These are phyloP conservation scores for Kuschelorhynchus macadamiae DNA, from an alignment of 2,888 invertebrate species.

Conservation along the genomic window DNA sequence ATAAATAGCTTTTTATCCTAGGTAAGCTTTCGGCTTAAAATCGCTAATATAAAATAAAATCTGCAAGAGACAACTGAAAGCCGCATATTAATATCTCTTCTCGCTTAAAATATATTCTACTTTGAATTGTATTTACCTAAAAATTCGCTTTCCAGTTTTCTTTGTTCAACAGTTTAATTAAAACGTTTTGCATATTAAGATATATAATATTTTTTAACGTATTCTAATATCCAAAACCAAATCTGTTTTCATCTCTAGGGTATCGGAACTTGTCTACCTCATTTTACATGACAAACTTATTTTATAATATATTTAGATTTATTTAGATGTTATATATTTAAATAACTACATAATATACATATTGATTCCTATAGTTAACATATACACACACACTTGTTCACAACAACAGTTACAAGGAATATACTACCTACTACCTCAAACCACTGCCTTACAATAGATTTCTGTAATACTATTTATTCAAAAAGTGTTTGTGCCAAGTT, in stretches of 20 bases:
- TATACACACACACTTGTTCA: constrained; percentile 15
- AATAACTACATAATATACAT: constrained; percentile 15
- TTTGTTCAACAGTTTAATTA: no score
- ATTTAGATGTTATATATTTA: constrained; percentile 41
- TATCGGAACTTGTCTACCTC: constrained; percentile 53
- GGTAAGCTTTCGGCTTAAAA: no score
- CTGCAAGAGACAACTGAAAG: no score
- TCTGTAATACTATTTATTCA: constrained; percentile 8
- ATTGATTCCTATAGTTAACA: constrained; percentile 27
- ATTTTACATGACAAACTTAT: constrained; percentile 57
- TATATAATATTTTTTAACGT: constrained; percentile 6
- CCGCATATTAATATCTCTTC: no score
- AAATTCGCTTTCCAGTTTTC: no score
- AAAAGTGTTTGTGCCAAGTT: constrained; percentile 14
- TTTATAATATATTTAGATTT: constrained; percentile 46
- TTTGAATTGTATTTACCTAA: no score
- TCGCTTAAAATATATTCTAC: no score
- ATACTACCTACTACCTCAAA: constrained; percentile 50
- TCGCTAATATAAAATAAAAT: no score
- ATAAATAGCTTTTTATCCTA: no score
- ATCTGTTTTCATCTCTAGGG: constrained; percentile 29
- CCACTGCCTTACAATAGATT: constrained; percentile 35
- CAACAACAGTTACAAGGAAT: constrained; percentile 17
- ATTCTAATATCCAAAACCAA: constrained; percentile 10
- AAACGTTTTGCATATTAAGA: constrained; percentile 22